Evolutionary conservation across 2,888 invertebrate species (phyloP), one percentile per base, ranked within the genome.

Genomic region (Sesia apiformis): DNA sequence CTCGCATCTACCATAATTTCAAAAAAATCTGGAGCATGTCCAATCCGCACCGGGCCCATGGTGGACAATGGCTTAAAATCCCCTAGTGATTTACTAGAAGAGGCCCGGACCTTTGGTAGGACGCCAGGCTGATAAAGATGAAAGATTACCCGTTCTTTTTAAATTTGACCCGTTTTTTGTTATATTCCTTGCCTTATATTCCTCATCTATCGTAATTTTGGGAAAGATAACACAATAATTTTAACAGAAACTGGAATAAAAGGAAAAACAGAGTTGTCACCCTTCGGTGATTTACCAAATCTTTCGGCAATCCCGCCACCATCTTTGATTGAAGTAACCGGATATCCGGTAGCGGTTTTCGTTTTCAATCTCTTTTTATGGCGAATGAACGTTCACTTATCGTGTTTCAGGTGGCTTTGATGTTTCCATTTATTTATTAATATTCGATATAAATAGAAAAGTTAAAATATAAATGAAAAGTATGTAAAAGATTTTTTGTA

Each of bases 261-360:
- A 46, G 46, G 75, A 77, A 75, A 81, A 80, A 79, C 76, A 81
- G 78, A 79, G 78, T 81, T 77, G 80, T 81, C 83, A 76, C 79
- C 82, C 77, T 78, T 72, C 73, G 76, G 68, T 79, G 81, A 83
- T 82, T 77, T 78, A 72, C 69, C 75, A 75, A 50, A 39, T 78
- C 76, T 77, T 74, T 72, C 69, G 66, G 65, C 77, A 76, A 81
- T 81, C 80, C 74, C 72, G 72, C 75, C 76, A 75, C 79, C 79
- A 76, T 77, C 79, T 81, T 78, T 82, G 81, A 82, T 81, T 83
- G 76, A 72, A 38, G 39, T 53, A 76, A 81, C 77, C 70, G 82
- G 82, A 82, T 82, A 81, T 80, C 78, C 78, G 72, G 67, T 39
- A 53, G 69, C 62, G 70, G 76, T 76, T 74, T 75, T 74, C 78